A percentile compares a stretch with the other conserved stretches of the same genome.
Evolutionary conservation across 2,888 invertebrate genomes (phyloP).

Genomic region (Gisinianus flammeolus): DNA sequence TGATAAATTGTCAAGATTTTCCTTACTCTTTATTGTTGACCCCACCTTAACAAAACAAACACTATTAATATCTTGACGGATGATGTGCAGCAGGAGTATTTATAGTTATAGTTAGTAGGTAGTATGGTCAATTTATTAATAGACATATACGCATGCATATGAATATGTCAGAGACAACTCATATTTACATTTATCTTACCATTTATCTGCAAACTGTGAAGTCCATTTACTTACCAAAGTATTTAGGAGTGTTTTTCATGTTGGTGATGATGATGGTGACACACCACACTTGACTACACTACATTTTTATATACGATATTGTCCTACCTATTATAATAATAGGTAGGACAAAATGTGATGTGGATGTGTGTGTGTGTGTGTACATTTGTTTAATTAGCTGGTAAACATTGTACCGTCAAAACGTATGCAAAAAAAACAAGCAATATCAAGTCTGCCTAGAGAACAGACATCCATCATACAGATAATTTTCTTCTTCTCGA

Average conservation of each 20-base stretch:
- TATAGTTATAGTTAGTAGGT: neutral
- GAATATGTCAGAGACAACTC: neutral
- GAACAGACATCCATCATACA: too few species aligned
- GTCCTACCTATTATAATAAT: too few species aligned
- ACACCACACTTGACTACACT: too few species aligned
- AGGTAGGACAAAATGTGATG: too few species aligned
- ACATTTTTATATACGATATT: too few species aligned
- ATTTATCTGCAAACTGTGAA: too few species aligned
- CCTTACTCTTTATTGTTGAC: neutral
- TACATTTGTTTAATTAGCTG: neutral
- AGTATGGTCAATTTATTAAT: neutral
- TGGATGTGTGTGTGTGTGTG: too few species aligned
- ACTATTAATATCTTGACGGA: neutral
- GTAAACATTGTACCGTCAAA: neutral
- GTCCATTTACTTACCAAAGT: too few species aligned
- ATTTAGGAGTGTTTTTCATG: too few species aligned
- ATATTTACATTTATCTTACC: neutral
- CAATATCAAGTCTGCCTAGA: too few species aligned
- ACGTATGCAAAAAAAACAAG: neutral
- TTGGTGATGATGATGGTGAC: too few species aligned
- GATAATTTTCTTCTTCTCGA: too few species aligned
- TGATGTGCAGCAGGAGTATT: neutral
- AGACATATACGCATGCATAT: neutral
- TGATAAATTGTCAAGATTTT: slow-evolving; percentile 22
- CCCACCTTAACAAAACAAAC: slow-evolving; percentile 27